Percentiles rank a stretch among this genome's conserved stretches.
phyloP scores from a whole-genome alignment of 2,797 vertebrate species.

The Malurus leucopterus region DNA sequence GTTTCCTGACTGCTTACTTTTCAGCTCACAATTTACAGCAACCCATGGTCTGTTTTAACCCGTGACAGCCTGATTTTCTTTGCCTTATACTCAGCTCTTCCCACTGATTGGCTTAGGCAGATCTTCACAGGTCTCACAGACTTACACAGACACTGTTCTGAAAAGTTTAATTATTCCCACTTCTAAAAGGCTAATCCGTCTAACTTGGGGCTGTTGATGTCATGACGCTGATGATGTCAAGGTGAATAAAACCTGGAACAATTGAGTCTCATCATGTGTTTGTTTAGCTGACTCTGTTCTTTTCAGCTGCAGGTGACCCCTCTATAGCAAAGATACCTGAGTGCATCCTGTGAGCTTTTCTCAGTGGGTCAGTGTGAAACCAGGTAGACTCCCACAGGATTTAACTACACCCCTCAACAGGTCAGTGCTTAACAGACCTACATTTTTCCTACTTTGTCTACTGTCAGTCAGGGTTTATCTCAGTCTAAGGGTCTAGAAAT shows the following conservation, averaged over 20 bases:
- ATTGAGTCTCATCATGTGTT: neutral
- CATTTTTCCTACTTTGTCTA: neutral
- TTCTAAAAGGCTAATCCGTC: neutral
- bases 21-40: neutral
- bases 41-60: neutral
- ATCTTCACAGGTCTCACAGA: neutral
- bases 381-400: neutral
- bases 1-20: neutral
- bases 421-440: neutral
- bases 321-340: neutral
- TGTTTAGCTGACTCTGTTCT: neutral
- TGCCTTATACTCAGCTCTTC: neutral
- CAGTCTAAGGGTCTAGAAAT: neutral
- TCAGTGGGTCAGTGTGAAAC: neutral
- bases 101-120: neutral
- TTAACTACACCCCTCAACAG: neutral
- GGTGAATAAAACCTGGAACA: fast-evolving
- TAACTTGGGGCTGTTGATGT: neutral
- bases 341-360: neutral
- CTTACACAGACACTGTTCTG: neutral
- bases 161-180: neutral
- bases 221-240: neutral
- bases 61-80: neutral
- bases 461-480: neutral
- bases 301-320: neutral